Conservation (phyloP, 1,140 invertebrate species). For the Palaemon carinicauda region DNA sequence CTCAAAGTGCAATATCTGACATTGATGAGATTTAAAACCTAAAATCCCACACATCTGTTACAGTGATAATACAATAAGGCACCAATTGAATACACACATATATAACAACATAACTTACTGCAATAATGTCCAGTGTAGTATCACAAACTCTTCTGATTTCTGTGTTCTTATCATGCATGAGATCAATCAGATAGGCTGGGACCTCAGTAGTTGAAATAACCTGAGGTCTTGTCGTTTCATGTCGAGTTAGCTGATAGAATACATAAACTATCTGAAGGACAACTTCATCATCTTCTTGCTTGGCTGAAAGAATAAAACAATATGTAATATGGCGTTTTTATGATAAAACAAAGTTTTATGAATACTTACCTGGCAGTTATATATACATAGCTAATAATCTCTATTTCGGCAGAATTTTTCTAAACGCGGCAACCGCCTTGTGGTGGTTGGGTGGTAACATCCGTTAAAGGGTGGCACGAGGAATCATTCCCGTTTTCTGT, state of each 20-base stretch:
- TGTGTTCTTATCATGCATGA: conserved; percentile 96
- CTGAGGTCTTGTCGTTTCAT: conserved; percentile 81
- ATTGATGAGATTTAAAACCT: neutral
- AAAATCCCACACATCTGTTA: neutral
- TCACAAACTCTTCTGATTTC: conserved; percentile 92
- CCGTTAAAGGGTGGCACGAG: too few relatives aligned
- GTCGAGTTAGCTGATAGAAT: conserved; percentile 90
- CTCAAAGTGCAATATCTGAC: neutral
- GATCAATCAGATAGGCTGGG: conserved; percentile 94
- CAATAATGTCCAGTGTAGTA: conserved; percentile 89
- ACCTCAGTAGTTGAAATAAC: conserved; percentile 85
- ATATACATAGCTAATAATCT: too few relatives aligned
- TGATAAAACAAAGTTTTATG: too few relatives aligned
- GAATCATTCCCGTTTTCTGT: too few relatives aligned
- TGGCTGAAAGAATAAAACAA: conserved; percentile 71
- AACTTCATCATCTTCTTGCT: conserved; percentile 97
- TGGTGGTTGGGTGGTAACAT: too few relatives aligned
- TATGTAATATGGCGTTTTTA: too few relatives aligned
- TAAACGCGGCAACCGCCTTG: too few relatives aligned
- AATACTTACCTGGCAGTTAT: too few relatives aligned
- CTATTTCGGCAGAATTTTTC: too few relatives aligned
- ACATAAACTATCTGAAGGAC: conserved; percentile 92
- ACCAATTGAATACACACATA: neutral
- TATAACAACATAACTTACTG: conserved; percentile 68
- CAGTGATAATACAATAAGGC: neutral